These are phyloP conservation scores for Leguminivora glycinivorella DNA, from an alignment of 1,140 invertebrate genomes.

Conservation along the genomic window DNA sequence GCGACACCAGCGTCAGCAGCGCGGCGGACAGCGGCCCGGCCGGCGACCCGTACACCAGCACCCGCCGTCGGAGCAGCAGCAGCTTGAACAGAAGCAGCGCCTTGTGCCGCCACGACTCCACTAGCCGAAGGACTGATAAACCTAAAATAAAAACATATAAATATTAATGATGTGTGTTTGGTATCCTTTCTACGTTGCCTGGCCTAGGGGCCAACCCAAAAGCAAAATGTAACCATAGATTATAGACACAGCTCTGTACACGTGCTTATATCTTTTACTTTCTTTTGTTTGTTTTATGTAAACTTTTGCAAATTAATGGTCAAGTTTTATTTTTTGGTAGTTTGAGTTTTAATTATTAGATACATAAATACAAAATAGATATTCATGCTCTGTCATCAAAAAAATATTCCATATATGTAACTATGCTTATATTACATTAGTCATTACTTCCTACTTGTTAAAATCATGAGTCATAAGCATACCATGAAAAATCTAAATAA, in stretches of 20 bases:
- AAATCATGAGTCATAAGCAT: neutral
- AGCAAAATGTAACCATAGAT: too few relatives aligned
- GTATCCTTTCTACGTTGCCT: too few relatives aligned
- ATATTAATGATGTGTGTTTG: too few relatives aligned
- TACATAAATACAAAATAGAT: neutral
- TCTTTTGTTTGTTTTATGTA: too few relatives aligned
- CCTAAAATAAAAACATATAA: constrained; percentile 47
- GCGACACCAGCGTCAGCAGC: constrained; percentile 92
- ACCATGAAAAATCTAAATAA: constrained; percentile 29
- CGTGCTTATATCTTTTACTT: too few relatives aligned
- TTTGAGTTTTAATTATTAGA: too few relatives aligned
- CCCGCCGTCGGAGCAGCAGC: constrained; percentile 90
- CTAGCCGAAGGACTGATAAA: constrained; percentile 78
- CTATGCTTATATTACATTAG: neutral
- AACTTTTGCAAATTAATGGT: too few relatives aligned
- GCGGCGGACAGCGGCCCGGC: constrained; percentile 93
- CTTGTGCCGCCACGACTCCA: constrained; percentile 94
- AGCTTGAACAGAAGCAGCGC: constrained; percentile 96
- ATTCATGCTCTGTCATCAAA: constrained; percentile 25
- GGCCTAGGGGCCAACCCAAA: too few relatives aligned
- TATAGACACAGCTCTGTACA: too few relatives aligned
- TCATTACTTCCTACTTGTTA: neutral
- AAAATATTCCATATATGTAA: neutral
- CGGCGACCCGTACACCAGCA: constrained; percentile 96
- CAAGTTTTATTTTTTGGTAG: too few relatives aligned